A percentile compares a stretch with the other conserved stretches of the same genome.
Evolutionary conservation across 1,140 invertebrate genomes (phyloP).

Genomic region (Sycophaga agraensis): DNA sequence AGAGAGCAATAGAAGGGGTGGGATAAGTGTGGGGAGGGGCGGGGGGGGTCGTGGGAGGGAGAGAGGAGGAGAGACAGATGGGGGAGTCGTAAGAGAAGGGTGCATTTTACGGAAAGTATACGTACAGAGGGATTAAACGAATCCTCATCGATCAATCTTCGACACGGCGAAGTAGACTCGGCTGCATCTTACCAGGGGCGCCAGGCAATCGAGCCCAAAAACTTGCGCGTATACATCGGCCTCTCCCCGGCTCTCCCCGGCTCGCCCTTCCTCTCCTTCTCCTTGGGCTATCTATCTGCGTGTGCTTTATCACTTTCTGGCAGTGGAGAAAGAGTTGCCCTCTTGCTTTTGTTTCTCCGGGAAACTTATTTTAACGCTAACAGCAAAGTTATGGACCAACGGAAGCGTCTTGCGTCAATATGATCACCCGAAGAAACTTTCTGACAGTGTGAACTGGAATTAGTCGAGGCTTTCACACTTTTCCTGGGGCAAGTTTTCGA

Average conservation of each 20-base stretch:
- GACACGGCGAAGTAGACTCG: background rate
- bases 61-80: background rate
- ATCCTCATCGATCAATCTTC: conserved; percentile 22
- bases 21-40: too few species aligned
- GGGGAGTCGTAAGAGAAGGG: too few species aligned
- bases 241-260: too few species aligned
- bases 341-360: background rate
- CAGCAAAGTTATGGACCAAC: background rate
- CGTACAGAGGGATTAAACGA: background rate
- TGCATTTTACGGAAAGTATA: background rate
- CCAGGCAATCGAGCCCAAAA: background rate
- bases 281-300: too few species aligned
- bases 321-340: background rate
- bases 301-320: conserved; percentile 9
- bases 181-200: conserved; percentile 23
- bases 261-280: too few species aligned
- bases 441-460: too few species aligned
- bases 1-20: too few species aligned
- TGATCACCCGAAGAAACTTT: background rate
- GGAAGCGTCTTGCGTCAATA: background rate
- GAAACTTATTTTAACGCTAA: conserved; percentile 3
- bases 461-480: too few species aligned
- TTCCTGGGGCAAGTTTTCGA: too few species aligned
- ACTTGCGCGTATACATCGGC: too few species aligned
- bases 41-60: background rate